Percentiles rank a stretch among this genome's conserved stretches.
Evolutionary conservation across 2,888 invertebrate species (phyloP).

Genomic region (Tetragonisca angustula): DNA sequence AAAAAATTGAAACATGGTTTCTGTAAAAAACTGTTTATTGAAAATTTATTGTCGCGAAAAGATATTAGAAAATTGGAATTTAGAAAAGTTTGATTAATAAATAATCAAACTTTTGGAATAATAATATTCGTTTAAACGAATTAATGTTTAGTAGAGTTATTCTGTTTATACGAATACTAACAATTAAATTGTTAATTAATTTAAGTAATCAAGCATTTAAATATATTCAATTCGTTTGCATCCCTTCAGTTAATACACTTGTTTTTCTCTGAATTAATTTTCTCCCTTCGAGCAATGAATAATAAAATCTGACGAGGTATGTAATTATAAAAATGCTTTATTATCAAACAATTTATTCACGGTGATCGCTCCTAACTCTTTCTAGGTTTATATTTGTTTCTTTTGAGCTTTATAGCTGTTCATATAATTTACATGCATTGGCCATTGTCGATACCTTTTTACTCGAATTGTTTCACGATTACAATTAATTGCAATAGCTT

Average conservation of each 20-base stretch:
- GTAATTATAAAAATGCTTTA: background rate
- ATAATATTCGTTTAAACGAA: too few species aligned
- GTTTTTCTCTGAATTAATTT: background rate
- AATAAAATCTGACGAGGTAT: background rate
- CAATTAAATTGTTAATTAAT: background rate
- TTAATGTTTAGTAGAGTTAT: too few species aligned
- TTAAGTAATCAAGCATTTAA: background rate
- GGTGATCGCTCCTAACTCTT: background rate
- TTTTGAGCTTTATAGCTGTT: background rate
- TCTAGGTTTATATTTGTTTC: background rate
- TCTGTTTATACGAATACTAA: background rate
- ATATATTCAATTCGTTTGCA: background rate
- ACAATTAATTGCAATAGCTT: background rate
- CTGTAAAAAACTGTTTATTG: background rate
- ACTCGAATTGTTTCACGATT: background rate
- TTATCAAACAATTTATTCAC: background rate
- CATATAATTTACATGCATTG: background rate
- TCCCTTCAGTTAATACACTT: background rate
- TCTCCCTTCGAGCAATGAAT: background rate
- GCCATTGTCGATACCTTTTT: background rate
- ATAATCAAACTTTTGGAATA: background rate
- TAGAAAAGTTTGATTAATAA: background rate
- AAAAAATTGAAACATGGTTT: background rate
- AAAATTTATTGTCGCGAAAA: background rate
- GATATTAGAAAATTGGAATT: too few species aligned